phyloP scores from a whole-genome alignment of 1,140 invertebrate species.

The Bombus waltoni region DNA sequence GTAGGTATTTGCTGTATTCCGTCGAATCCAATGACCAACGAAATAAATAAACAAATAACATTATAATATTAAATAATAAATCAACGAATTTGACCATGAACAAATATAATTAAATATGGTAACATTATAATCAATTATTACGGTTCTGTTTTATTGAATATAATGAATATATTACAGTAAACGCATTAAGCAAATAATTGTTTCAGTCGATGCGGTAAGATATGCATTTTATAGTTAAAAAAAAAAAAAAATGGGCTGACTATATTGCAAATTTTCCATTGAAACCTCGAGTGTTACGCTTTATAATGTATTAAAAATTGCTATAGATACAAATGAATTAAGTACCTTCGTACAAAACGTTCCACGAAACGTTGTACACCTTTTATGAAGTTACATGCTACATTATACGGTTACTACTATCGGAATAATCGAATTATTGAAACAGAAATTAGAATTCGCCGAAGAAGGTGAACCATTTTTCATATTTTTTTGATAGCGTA shows the following conservation, averaged over 20 bases:
- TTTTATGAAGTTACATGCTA: no score
- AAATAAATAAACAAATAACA: background rate
- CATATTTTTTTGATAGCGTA: no score
- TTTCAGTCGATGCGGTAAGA: background rate
- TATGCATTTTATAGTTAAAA: background rate
- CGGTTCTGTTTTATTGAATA: background rate
- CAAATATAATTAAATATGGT: background rate
- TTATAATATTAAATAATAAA: constrained; percentile 1
- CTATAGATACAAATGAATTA: no score
- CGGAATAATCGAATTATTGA: no score
- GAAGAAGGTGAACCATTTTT: no score
- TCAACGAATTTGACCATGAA: background rate
- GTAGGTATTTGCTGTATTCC: background rate
- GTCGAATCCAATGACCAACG: background rate
- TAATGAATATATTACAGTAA: background rate
- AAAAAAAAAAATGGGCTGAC: background rate
- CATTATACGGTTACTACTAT: no score
- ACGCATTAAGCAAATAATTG: background rate
- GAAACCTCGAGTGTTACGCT: no score
- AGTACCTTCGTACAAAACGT: no score
- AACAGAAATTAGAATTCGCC: no score
- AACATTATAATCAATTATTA: background rate
- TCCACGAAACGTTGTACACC: no score
- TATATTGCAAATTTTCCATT: no score
- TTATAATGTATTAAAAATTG: no score